Evolutionary conservation across 1,140 invertebrate genomes (phyloP), one percentile per base, ranked within the genome.

Genomic region (Megathymus violae): DNA sequence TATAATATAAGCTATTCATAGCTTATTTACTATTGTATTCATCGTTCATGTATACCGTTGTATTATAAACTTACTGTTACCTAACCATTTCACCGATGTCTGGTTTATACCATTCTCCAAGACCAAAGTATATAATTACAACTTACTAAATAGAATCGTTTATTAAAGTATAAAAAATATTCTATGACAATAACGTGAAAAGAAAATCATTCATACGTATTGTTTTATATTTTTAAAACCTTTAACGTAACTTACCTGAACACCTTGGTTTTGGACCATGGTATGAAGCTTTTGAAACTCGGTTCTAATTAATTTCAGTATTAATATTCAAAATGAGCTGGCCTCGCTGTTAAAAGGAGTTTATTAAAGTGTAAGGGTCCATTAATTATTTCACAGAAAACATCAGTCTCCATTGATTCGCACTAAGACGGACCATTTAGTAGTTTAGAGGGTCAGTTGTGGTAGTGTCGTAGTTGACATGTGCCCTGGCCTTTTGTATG

Each of bases 1-100:
- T 87, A 82, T 86, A 82, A 74, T 82, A 76, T 88, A 90, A 88
- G 88, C 88, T 88, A 86, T 80, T 71, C 71, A 73, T 86, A 87
- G 87, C 87, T 89, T 88, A 85, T 77, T 72, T 76, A 83, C 73
- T 78, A 76, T 78, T 77, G 3, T 50, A 66, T 67, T 62, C 77
- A 80, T 71, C 69, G 76, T 71, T 80, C 74, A 76, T 73, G 74
- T 83, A 76, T 75, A 85, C 75, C 70, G 67, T 75, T 62, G 60
- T 69, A 72, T 67, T 67, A 62, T 71, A 44, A 70, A 63, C 31
- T 74, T 64, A 76, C 54, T 74, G 36, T 74, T 60, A 25, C 62
- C 62, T 72, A 62, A 41, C 62, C 62, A 67, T 72, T 50, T 65
- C 63, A 62, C 59, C 67, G 43, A 62, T 50, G 62, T 61, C 51